Base-by-base conservation (phyloP, 23 tunicate species). In the Trididemnum clinides region DNA sequence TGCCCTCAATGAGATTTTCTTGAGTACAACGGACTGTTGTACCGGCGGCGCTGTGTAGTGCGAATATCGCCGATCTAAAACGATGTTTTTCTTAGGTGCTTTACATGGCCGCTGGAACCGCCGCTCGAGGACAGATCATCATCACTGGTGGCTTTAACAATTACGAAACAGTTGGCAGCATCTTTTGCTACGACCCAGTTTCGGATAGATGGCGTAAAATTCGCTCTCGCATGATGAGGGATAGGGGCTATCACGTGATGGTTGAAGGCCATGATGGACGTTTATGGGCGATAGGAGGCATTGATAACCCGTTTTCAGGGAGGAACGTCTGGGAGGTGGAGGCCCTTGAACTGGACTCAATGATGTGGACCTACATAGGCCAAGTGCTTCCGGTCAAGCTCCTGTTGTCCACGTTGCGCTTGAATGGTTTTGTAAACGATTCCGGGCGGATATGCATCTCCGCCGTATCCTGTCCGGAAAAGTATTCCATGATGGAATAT, bases 301-400 rank as follows among this genome's bases (percentile, higher is more conserved):
- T 89, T 1, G 98, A 94, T 57, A 94, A 89, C 38, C 98, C 98
- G 12, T 94, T 95, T 49, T 76, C 95, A 1, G 95, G 95, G 0
- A 73, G 95, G 12, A 95, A 95, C 51, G 95, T 95, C 1, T 90
- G 99, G 95, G 92, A 95, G 72, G 90, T 95, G 15, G 95, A 95
- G 50, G 89, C 92, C 26, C 89, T 82, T 34, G 81, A 94, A 62
- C 25, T 82, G 0, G 84, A 64, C 19, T 30, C 44, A 1, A 34
- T 77, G 29, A 82, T 63, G 84, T 94, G 98, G 98, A 29, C 35
- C 21, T 94, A 74, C 37, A 78, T 89, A 28, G 94, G 98, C 38
- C 94, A 94, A 82, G 83, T 94, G 25, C 81, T 94, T 15, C 91
- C 98, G 15, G 94, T 94, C 20, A 69, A 89, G 29, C 90, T 84